Conservation (phyloP, 2,888 invertebrate genomes). For the Ochropleura plecta region DNA sequence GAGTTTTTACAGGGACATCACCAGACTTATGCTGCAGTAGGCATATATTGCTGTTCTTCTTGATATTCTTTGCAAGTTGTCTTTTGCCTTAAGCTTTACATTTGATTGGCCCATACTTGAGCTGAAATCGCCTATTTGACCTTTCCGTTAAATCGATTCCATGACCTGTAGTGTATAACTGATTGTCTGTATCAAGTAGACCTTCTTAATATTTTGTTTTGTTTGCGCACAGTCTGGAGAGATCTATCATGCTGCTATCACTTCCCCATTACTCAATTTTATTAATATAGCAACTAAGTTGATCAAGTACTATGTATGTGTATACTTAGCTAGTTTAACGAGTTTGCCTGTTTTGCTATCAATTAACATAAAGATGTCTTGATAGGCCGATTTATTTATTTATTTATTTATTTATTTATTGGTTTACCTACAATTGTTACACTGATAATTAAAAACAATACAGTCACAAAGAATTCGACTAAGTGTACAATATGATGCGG, state of each 20-base stretch:
- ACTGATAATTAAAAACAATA: too few relatives aligned
- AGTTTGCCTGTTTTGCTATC: conserved; percentile 20
- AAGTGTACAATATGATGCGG: too few relatives aligned
- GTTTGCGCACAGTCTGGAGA: conserved; percentile 38
- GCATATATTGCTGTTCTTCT: not conserved
- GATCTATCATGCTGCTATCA: conserved; percentile 33
- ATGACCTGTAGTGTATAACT: too few relatives aligned
- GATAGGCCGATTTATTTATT: too few relatives aligned
- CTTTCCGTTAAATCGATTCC: not conserved
- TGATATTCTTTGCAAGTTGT: not conserved
- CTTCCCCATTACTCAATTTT: conserved; percentile 54
- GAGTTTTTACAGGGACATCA: too few relatives aligned
- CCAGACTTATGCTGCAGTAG: not conserved
- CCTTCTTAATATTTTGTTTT: conserved; percentile 26
- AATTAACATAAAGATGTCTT: conserved; percentile 46
- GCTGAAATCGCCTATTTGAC: too few relatives aligned
- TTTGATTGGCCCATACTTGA: too few relatives aligned
- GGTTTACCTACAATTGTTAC: too few relatives aligned
- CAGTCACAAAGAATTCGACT: too few relatives aligned
- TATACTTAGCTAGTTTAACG: conserved; percentile 30
- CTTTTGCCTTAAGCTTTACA: not conserved
- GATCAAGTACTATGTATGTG: conserved; percentile 25
- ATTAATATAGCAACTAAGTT: conserved; percentile 48
- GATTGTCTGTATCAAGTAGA: not conserved
- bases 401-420: too few relatives aligned